Evolutionary conservation across 2,888 invertebrate genomes (phyloP).

Genomic region (Lumbricus terrestris): DNA sequence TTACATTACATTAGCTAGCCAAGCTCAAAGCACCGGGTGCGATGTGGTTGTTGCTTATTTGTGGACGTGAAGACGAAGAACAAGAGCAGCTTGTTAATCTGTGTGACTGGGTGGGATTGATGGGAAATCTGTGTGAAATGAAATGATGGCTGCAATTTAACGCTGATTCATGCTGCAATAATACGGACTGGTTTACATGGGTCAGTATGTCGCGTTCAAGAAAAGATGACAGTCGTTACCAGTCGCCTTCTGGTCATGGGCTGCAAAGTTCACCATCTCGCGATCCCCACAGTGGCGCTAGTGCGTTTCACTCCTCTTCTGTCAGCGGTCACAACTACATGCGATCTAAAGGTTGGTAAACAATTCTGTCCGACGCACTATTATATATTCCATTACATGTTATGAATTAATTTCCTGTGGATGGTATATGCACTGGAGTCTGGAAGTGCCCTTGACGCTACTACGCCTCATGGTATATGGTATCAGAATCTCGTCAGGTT

Average conservation of each 20-base stretch:
- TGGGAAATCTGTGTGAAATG: neutral
- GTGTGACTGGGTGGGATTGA: neutral
- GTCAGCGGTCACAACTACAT: neutral
- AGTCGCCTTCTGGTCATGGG: neutral
- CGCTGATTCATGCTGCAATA: neutral
- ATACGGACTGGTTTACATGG: conserved; percentile 10
- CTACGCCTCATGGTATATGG: neutral
- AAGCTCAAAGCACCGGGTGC: neutral
- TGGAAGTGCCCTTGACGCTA: neutral
- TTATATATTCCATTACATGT: neutral
- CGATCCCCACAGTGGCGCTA: neutral
- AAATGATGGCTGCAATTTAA: neutral
- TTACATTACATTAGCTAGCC: no score
- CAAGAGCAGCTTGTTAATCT: neutral
- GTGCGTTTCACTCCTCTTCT: neutral
- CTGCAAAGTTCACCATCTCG: conserved; percentile 10
- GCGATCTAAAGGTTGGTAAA: conserved; percentile 7
- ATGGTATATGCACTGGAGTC: neutral
- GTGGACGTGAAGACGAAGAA: neutral
- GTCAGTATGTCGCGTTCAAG: conserved; percentile 9
- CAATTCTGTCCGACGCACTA: neutral
- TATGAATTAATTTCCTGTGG: neutral
- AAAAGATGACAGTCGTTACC: conserved; percentile 16
- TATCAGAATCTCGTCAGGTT: neutral
- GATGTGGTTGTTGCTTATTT: neutral